Evolutionary conservation across 2,888 invertebrate species (phyloP), one percentile per base, ranked within the genome.

Genomic region (Myathropa florea): DNA sequence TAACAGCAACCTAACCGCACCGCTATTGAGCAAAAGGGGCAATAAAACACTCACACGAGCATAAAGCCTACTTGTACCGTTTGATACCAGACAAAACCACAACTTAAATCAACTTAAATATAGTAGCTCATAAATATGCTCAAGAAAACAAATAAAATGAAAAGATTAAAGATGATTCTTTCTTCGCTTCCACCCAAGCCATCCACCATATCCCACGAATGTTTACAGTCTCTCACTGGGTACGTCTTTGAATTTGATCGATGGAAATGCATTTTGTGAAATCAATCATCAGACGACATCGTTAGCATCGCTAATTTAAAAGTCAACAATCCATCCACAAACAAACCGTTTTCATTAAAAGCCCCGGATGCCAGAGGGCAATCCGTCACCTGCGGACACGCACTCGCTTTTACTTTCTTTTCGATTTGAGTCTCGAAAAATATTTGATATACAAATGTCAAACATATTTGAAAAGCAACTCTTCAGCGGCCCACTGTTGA

Each of bases 211-310:
- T 46, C 46, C 18, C 4, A 12, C 6, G 18, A 6, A 2, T 46
- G 46, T 46, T 1, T 18, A 18, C 10, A 30, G 6, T 18, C 46
- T 7, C 14, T 3, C 14, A 18, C 18, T 57, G 57, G 14, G 4
- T 1, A 14, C 46, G 21, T 46, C 71, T 28, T n/a, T 14, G 21
- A 53, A 53, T 10, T 30, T 63, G 61, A 72, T 71, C 60, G 60
- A 71, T 71, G 26, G 28, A 28, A 24, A 71, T 46, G 61, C 30
- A 63, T 26, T 60, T 60, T 26, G 59, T 39, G 36, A 18, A 70
- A 70, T 70, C 70, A 23, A 70, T 70, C 70, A 76, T 39, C 77
- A 26, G 36, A 55, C 55, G 36, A 78, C 70, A 70, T 70, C 70
- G 57, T 63, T 39, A 70, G 39, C 63, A 78, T 71, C 28, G 55